These are phyloP conservation scores for Acanthosepion lycidas DNA, from an alignment of 2,888 invertebrate genomes.

Conservation along the genomic window DNA sequence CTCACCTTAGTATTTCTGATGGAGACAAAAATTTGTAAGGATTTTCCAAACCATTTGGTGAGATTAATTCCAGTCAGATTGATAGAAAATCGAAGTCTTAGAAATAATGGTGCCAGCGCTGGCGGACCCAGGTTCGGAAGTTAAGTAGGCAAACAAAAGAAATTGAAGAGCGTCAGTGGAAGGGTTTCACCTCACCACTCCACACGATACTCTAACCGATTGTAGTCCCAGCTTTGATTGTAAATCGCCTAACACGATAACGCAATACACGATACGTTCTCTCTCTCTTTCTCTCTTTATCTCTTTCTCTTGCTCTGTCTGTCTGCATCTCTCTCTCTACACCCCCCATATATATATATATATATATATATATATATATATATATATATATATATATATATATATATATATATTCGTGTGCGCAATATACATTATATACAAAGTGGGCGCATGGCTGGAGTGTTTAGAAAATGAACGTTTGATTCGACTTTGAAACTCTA, in stretches of 20 bases:
- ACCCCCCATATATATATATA: no score
- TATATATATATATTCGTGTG: no score
- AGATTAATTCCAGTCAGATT: conserved; percentile 20
- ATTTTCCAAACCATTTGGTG: neutral
- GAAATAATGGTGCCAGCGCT: neutral
- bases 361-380: no score
- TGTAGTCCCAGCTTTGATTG: neutral
- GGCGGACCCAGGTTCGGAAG: neutral
- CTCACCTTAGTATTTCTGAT: neutral
- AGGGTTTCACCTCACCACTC: neutral
- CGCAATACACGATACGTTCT: neutral
- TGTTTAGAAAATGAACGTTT: no score
- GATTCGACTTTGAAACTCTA: no score
- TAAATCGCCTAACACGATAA: neutral
- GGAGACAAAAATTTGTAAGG: neutral
- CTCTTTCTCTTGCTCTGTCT: no score
- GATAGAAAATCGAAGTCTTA: conserved; percentile 33
- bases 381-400: no score
- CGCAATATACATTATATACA: no score
- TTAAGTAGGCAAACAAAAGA: neutral
- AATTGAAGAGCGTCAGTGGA: neutral
- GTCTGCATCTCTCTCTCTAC: no score
- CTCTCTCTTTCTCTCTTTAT: no score
- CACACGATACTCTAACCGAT: neutral
- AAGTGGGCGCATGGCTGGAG: no score